A percentile compares a stretch with the other conserved stretches of the same genome.
These are phyloP conservation scores for Chironomus tepperi DNA, from an alignment of 1,140 invertebrate species.

Conservation along the genomic window DNA sequence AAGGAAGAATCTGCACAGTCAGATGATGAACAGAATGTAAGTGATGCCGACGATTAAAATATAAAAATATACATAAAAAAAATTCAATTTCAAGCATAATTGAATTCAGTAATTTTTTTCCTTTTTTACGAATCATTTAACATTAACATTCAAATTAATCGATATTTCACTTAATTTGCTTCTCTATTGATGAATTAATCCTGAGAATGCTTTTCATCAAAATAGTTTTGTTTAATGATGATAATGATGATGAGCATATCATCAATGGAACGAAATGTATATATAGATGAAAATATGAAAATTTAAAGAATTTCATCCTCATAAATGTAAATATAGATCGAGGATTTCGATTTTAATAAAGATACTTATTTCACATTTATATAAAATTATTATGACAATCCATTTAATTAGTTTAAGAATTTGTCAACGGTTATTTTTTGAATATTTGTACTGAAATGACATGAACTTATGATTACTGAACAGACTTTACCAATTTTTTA, in stretches of 20 bases:
- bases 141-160: constrained; percentile 14
- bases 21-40: neutral
- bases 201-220: constrained; percentile 12
- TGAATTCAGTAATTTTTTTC: neutral
- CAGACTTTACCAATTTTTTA: too few relatives aligned
- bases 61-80: neutral
- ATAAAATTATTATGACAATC: too few relatives aligned
- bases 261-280: neutral
- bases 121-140: constrained; percentile 14
- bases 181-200: constrained; percentile 1
- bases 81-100: neutral
- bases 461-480: too few relatives aligned
- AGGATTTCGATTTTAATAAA: constrained; percentile 14
- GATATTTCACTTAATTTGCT: constrained; percentile 1
- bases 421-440: too few relatives aligned
- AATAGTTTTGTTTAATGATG: neutral
- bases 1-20: neutral
- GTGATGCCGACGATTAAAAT: constrained; percentile 15
- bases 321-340: neutral
- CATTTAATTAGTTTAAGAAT: too few relatives aligned
- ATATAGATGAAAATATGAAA: neutral
- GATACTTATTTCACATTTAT: neutral
- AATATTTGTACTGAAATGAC: too few relatives aligned
- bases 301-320: neutral
- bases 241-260: neutral